These are phyloP conservation scores for Meles meles DNA, from an alignment of 2,113 vertebrate species.

Conservation along the genomic window DNA sequence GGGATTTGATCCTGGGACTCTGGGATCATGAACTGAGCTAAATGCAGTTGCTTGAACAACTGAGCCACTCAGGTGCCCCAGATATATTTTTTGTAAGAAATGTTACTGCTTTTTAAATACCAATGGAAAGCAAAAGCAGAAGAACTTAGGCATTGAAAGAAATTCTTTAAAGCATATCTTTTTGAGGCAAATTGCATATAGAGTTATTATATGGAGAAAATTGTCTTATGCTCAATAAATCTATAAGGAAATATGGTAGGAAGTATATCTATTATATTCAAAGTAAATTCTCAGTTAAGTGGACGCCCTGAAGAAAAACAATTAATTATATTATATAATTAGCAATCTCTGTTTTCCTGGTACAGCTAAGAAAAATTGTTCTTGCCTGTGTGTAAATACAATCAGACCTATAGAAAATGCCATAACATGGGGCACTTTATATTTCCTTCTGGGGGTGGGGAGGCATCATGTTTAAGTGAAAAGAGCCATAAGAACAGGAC, in stretches of 20 bases:
- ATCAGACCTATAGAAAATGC: neutral
- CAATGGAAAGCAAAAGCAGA: neutral
- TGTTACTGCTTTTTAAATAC: neutral
- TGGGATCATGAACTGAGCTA: too few species aligned
- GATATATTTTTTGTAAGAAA: neutral
- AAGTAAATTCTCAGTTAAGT: neutral
- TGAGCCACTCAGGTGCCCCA: too few species aligned
- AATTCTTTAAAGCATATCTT: neutral
- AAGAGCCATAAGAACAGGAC: neutral
- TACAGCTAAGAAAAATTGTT: neutral
- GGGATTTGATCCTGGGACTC: too few species aligned
- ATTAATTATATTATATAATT: conserved; percentile 41
- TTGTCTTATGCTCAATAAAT: neutral
- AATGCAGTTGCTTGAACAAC: too few species aligned
- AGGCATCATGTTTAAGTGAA: neutral
- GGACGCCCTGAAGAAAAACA: conserved; percentile 23
- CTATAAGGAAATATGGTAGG: neutral
- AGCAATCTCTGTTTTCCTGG: neutral
- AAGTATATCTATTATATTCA: conserved; percentile 17
- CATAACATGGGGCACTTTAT: neutral
- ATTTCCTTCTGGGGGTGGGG: neutral
- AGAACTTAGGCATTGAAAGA: neutral
- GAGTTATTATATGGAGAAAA: neutral
- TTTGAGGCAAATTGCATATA: neutral
- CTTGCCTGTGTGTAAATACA: neutral